phyloP scores from a whole-genome alignment of 1,140 invertebrate species.

The Drosophila asahinai region DNA sequence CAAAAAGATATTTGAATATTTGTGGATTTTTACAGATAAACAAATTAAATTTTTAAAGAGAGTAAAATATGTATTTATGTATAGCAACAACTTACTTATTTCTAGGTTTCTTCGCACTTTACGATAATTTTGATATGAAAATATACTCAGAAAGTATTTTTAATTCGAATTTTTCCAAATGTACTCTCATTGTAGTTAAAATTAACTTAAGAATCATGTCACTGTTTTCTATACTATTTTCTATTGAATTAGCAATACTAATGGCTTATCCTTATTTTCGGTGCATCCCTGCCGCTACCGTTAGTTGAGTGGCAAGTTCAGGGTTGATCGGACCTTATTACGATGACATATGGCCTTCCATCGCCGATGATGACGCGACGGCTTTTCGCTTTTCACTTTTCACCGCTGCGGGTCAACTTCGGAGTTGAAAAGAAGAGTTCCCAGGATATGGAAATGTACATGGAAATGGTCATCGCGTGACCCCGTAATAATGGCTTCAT shows the following conservation, averaged over 20 bases:
- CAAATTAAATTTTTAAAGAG: background rate
- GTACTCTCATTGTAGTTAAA: too few relatives aligned
- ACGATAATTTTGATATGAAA: too few relatives aligned
- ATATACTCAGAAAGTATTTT: too few relatives aligned
- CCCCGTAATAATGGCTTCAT: conserved; percentile 69
- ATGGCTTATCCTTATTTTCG: background rate
- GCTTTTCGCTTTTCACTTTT: conserved; percentile 80
- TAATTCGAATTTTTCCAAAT: too few relatives aligned
- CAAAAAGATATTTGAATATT: too few relatives aligned
- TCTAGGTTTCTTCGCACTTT: too few relatives aligned
- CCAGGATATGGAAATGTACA: conserved; percentile 52
- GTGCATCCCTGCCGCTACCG: background rate
- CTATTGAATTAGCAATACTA: background rate
- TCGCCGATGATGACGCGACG: conserved; percentile 62
- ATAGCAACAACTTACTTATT: too few relatives aligned
- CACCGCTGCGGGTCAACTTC: conserved; percentile 51
- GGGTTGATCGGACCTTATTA: conserved; percentile 61
- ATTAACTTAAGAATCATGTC: too few relatives aligned
- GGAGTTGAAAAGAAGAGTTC: conserved; percentile 39
- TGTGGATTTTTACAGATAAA: too few relatives aligned
- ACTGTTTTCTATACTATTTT: too few relatives aligned
- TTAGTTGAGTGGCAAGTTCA: conserved; percentile 41
- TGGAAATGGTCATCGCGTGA: conserved; percentile 56
- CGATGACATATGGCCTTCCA: conserved; percentile 82
- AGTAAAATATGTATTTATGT: too few relatives aligned